A percentile compares a stretch with the other conserved stretches of the same genome.
These are phyloP conservation scores for Pyrrhura leucotis DNA, from an alignment of 2,797 vertebrate genomes.

Conservation along the genomic window DNA sequence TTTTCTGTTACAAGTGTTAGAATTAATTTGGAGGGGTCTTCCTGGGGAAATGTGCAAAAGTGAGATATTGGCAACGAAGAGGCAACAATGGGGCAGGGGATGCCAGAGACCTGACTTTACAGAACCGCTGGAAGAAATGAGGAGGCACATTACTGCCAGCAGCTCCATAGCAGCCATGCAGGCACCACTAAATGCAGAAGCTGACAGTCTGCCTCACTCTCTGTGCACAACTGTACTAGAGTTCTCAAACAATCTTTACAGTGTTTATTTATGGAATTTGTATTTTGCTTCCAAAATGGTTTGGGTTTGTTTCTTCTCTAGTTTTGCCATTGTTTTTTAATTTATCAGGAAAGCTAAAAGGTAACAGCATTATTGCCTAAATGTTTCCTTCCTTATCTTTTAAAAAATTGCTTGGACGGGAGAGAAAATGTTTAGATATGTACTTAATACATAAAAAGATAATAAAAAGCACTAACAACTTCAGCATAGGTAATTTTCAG, in stretches of 20 bases:
- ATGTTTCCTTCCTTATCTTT: conserved; percentile 19
- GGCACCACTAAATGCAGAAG: background rate
- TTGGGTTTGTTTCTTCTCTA: conserved; percentile 2
- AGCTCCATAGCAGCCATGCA: background rate
- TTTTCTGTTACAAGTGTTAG: background rate
- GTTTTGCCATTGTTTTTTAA: conserved; percentile 44
- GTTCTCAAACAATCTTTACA: background rate
- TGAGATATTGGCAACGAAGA: background rate
- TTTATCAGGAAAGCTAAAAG: conserved; percentile 34
- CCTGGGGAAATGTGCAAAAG: background rate
- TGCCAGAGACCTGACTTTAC: background rate
- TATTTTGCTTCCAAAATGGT: background rate
- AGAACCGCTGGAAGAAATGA: background rate
- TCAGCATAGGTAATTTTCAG: conserved; percentile 66
- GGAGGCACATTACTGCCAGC: background rate
- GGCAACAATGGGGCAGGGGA: background rate
- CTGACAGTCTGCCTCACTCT: background rate
- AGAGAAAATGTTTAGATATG: conserved; percentile 30
- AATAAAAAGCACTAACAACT: conserved; percentile 64
- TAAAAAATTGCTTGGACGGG: background rate
- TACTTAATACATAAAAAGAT: conserved; percentile 49
- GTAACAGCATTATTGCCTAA: background rate
- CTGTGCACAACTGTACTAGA: background rate
- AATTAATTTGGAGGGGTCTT: background rate
- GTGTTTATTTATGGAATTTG: background rate